Percentiles rank a stretch among this genome's conserved stretches.
phyloP scores from a whole-genome alignment of 2,888 invertebrate genomes.

The Bugulina stolonifera region DNA sequence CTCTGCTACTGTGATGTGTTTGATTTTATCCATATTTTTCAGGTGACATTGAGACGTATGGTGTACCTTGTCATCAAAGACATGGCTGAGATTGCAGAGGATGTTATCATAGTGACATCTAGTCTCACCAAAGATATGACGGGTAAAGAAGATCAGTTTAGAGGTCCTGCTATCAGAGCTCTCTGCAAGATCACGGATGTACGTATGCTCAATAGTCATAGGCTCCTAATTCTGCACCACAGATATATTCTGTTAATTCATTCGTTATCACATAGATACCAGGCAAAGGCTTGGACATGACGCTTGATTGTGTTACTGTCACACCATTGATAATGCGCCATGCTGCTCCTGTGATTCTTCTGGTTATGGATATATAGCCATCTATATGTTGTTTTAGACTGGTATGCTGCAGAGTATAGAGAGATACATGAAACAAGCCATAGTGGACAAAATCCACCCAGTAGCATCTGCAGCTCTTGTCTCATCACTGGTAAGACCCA shows the following conservation, averaged over 20 bases:
- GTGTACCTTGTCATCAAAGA: slow-evolving; percentile 90
- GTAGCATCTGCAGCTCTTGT: slow-evolving; percentile 96
- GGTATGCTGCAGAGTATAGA: slow-evolving; percentile 87
- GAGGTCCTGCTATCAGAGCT: slow-evolving; percentile 93
- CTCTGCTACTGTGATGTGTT: too few species aligned
- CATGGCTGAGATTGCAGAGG: slow-evolving; percentile 85
- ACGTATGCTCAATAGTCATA: slow-evolving; percentile 35
- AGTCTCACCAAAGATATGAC: slow-evolving; percentile 98
- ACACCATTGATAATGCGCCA: too few species aligned
- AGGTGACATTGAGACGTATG: slow-evolving; percentile 75
- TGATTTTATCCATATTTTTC: too few species aligned
- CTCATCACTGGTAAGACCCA: slow-evolving; percentile 62
- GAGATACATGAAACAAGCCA: slow-evolving; percentile 98
- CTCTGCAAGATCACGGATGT: slow-evolving; percentile 94
- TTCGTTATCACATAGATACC: not conserved
- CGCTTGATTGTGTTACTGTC: too few species aligned
- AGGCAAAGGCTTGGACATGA: too few species aligned
- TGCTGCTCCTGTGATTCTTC: too few species aligned
- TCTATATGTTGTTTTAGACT: slow-evolving; percentile 41
- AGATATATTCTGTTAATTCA: not conserved
- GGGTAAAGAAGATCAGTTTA: slow-evolving; percentile 78
- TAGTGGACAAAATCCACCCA: slow-evolving; percentile 91
- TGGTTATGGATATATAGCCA: too few species aligned
- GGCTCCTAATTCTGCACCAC: not conserved
- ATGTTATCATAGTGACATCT: slow-evolving; percentile 96